Conservation (phyloP, 2,113 vertebrate species). For the Pomatostomus ruficeps region DNA sequence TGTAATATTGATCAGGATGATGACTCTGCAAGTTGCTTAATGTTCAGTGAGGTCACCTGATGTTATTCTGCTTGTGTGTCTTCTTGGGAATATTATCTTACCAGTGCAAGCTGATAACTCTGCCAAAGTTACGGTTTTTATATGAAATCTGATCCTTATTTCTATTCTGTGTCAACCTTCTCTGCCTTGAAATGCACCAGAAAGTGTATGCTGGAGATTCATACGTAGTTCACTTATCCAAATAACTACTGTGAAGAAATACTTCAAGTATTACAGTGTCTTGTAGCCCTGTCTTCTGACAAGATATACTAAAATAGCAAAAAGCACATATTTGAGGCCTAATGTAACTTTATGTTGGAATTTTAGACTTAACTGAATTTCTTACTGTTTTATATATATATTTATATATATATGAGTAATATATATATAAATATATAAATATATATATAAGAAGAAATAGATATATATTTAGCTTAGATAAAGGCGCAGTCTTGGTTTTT, state of each 20-base stretch:
- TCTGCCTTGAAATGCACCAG: background rate
- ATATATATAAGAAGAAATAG: no score
- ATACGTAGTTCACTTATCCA: background rate
- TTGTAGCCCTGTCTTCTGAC: background rate
- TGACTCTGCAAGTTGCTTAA: background rate
- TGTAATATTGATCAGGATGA: background rate
- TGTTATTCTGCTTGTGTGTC: background rate
- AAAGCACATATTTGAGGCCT: background rate
- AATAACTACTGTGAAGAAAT: background rate
- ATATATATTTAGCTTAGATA: background rate
- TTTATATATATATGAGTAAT: no score
- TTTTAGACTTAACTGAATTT: background rate
- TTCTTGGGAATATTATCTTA: background rate
- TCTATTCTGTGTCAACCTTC: background rate
- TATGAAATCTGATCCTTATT: background rate
- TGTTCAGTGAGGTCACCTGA: background rate
- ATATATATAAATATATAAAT: no score
- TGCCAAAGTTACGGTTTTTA: background rate
- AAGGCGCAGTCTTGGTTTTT: background rate
- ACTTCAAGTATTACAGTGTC: background rate
- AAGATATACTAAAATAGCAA: background rate
- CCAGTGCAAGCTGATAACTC: background rate
- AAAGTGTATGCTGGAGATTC: background rate
- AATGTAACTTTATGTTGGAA: background rate
- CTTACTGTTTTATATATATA: background rate